A percentile compares a stretch with the other conserved stretches of the same genome.
Conservation (phyloP, 2,113 vertebrate genomes). For the Odontophorus gujanensis region DNA sequence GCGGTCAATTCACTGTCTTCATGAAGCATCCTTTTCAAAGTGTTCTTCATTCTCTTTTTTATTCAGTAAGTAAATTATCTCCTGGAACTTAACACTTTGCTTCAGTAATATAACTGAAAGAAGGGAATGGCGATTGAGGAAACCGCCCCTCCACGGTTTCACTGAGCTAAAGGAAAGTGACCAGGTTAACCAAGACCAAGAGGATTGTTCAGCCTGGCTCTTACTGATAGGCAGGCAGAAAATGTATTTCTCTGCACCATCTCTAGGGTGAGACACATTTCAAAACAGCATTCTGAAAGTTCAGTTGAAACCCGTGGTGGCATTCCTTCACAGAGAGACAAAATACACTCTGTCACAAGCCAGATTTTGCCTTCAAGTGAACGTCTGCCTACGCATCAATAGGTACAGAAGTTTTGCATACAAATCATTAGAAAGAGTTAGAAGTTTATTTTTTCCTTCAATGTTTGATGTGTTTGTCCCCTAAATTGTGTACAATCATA, state of each 20-base stretch:
- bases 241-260: neutral
- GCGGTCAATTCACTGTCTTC: neutral
- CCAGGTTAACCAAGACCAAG: neutral
- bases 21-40: neutral
- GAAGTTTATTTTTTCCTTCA: neutral
- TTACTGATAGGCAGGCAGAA: neutral
- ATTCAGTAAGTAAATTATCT: neutral
- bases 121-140: neutral
- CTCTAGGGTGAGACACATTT: neutral
- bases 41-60: neutral
- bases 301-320: neutral
- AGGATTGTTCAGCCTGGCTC: neutral
- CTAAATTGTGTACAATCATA: rapidly evolving
- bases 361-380: neutral
- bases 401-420: neutral
- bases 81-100: neutral
- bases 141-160: neutral
- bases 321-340: neutral
- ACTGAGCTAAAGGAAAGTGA: neutral
- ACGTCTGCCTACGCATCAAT: neutral
- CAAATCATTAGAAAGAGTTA: neutral
- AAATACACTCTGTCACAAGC: neutral
- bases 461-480: neutral
- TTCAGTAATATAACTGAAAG: neutral
- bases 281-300: neutral